These are phyloP conservation scores for Esox lucius DNA, from an alignment of 2,797 vertebrate species.

Conservation along the genomic window DNA sequence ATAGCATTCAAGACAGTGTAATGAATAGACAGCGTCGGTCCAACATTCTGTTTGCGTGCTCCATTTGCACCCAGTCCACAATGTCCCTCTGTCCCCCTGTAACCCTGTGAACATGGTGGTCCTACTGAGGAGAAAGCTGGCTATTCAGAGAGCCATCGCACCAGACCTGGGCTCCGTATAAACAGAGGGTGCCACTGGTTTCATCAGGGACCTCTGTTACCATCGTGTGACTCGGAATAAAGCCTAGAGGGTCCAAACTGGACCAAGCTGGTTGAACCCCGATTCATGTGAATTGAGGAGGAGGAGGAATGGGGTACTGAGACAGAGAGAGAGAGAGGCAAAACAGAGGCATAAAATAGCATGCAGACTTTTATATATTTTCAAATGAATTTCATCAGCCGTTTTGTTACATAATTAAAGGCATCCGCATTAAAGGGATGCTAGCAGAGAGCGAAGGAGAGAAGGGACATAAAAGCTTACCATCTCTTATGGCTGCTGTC, in stretches of 20 bases:
- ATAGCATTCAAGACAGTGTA: slow-evolving; percentile 1
- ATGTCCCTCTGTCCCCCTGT: not conserved
- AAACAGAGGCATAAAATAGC: not conserved
- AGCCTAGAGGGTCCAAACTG: not conserved
- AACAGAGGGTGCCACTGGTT: not conserved
- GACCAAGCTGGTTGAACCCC: not conserved
- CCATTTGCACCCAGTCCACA: not conserved
- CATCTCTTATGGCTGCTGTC: slow-evolving; percentile 49
- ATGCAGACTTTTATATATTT: not conserved
- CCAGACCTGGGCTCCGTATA: not conserved
- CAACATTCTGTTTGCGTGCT: not conserved
- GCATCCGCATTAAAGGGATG: too few relatives aligned
- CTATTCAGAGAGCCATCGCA: not conserved
- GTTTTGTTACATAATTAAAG: too few relatives aligned
- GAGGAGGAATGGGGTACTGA: not conserved
- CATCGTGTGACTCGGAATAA: not conserved
- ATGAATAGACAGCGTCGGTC: slow-evolving; percentile 12
- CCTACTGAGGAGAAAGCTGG: slow-evolving; percentile 8
- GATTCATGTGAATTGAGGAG: not conserved
- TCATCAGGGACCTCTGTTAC: not conserved
- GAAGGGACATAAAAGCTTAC: slow-evolving; percentile 33
- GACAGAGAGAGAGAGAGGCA: not conserved
- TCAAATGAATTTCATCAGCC: too few relatives aligned
- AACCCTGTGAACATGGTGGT: not conserved
- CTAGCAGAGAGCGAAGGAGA: not conserved